Percentiles rank a stretch among this genome's conserved stretches.
These are phyloP conservation scores for Arge pagana DNA, from an alignment of 2,888 invertebrate genomes.

Conservation along the genomic window DNA sequence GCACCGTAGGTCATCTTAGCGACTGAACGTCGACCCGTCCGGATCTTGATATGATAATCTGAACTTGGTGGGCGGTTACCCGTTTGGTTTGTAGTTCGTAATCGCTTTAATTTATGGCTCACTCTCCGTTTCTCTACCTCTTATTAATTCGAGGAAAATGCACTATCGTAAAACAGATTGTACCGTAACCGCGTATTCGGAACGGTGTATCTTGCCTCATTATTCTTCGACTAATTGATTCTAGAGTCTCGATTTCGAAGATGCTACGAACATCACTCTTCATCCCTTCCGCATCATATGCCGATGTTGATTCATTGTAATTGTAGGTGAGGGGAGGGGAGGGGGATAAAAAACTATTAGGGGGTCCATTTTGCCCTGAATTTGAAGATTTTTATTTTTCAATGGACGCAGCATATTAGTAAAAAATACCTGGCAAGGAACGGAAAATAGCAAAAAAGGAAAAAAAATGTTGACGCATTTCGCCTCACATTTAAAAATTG, in stretches of 20 bases:
- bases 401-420: no score
- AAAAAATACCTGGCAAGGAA: no score
- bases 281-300: background rate
- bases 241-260: no score
- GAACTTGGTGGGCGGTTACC: constrained; percentile 7
- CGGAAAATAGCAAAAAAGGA: no score
- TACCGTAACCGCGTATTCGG: no score
- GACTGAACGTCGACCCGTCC: constrained; percentile 7
- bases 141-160: background rate
- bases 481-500: no score
- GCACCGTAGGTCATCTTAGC: constrained; percentile 8
- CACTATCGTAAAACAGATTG: background rate
- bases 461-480: no score
- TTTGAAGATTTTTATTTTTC: no score
- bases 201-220: no score
- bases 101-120: constrained; percentile 4
- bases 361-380: no score
- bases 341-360: background rate
- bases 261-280: no score
- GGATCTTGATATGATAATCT: constrained; percentile 21
- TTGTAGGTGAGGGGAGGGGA: background rate
- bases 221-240: no score
- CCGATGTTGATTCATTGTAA: background rate
- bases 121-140: background rate
- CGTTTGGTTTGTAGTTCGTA: background rate